These are phyloP conservation scores for Paradoxurus hermaphroditus DNA, from an alignment of 2,113 vertebrate genomes.

Conservation along the genomic window DNA sequence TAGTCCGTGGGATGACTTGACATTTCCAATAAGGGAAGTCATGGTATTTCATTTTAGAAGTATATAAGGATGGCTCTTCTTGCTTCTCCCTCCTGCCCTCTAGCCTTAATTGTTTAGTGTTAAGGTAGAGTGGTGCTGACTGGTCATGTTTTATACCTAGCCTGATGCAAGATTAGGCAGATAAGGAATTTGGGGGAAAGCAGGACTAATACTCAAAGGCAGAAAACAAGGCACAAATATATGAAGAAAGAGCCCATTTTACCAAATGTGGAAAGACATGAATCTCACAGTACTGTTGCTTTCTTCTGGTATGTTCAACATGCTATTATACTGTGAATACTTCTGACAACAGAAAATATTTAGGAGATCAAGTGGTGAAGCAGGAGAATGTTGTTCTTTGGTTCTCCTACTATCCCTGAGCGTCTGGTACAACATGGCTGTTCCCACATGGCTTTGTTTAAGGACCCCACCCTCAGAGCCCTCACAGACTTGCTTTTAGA, in stretches of 20 bases:
- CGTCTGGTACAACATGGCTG: not conserved
- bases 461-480: not conserved
- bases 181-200: not conserved
- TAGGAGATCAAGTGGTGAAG: not conserved
- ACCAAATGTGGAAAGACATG: not conserved
- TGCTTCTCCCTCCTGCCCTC: not conserved
- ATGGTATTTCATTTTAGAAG: constrained; percentile 46
- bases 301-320: not conserved
- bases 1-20: constrained; percentile 37
- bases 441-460: not conserved
- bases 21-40: constrained; percentile 8
- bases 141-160: not conserved
- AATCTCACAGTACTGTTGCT: not conserved
- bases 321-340: not conserved
- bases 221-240: not conserved
- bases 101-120: not conserved
- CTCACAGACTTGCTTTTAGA: not conserved
- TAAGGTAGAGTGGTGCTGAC: not conserved
- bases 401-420: not conserved
- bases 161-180: not conserved
- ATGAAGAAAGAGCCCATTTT: not conserved
- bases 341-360: not conserved
- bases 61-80: not conserved
- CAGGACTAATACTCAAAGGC: not conserved
- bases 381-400: not conserved